Conservation (phyloP, 1,140 invertebrate genomes). For the Drosophila eugracilis region DNA sequence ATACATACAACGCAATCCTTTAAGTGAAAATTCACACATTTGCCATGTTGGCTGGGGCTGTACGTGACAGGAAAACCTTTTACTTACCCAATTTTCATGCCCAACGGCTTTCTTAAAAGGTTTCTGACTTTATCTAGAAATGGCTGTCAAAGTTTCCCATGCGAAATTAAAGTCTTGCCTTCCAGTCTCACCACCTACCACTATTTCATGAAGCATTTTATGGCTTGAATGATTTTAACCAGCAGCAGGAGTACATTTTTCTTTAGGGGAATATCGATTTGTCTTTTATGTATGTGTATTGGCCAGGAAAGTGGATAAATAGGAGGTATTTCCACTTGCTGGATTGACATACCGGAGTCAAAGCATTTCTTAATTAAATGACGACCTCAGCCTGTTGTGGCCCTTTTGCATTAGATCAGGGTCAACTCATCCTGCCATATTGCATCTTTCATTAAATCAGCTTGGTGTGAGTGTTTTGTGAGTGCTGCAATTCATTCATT, state of each 20-base stretch:
- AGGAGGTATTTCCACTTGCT: conserved; percentile 29
- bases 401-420: conserved; percentile 48
- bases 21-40: conserved; percentile 47
- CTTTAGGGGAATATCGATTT: conserved; percentile 14
- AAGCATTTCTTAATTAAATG: conserved; percentile 74
- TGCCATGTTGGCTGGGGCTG: conserved; percentile 4
- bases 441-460: conserved; percentile 51
- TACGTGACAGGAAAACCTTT: conserved; percentile 59
- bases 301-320: background rate
- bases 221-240: conserved; percentile 30
- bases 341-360: conserved; percentile 20
- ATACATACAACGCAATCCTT: conserved; percentile 39
- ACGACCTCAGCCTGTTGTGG: conserved; percentile 5
- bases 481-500: conserved; percentile 18
- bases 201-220: conserved; percentile 44
- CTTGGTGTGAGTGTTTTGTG: background rate
- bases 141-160: conserved; percentile 39
- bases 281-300: background rate
- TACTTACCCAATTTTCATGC: conserved; percentile 51
- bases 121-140: conserved; percentile 49
- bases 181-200: too few relatives aligned
- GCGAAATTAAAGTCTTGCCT: conserved; percentile 17
- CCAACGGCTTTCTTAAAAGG: conserved; percentile 27
- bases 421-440: conserved; percentile 32
- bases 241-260: conserved; percentile 8